Evolutionary conservation across 2,888 invertebrate genomes (phyloP), one percentile per base, ranked within the genome.

Genomic region (Mimachlamys varia): DNA sequence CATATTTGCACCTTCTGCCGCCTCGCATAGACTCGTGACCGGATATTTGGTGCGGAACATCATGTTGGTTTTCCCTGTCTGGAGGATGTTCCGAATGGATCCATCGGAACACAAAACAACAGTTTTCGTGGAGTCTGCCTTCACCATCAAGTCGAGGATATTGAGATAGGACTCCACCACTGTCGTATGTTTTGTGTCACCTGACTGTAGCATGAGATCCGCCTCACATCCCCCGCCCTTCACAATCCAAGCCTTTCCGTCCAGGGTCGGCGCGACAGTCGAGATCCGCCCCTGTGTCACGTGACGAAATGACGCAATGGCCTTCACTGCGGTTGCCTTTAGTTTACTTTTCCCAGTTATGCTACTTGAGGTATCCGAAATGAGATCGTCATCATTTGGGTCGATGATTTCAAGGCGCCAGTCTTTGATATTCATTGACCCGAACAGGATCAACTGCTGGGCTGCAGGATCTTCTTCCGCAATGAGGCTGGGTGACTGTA

Each of bases 81-180:
- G 76, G 2, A 76, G 76, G 76, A 76, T 76, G 22, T 76, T 76
- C 76, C 76, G 76, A 76, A 76, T 76, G 33, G 76, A 13, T 76
- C 76, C 76, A 15, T 76, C 76, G 76, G 76, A 76, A 22, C 76
- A 76, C 33, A 76, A 22, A 33, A 76, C 7, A 27, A 76, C 76
- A 33, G 76, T 76, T 33, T 76, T 76, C 76, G 76, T 76, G 0
- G 76, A 76, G 27, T 76, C 76, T 4, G 33, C 76, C 15, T 76
- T 76, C 15, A 76, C 76, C 76, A 76, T 76, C 33, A 76, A 15
- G 33, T 76, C 76, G 33, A 33, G 10, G 33, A 76, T 22, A 76
- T 76, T 76, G 76, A 76, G 76, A 33, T 76, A 76, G 22, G 76
- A 33, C 76, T 76, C 76, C 76, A 76, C 76, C 17, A 33, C 76